Percentiles rank a stretch among this genome's conserved stretches.
Conservation (phyloP, 2,888 invertebrate species). For the Caenorhabditis japonica region DNA sequence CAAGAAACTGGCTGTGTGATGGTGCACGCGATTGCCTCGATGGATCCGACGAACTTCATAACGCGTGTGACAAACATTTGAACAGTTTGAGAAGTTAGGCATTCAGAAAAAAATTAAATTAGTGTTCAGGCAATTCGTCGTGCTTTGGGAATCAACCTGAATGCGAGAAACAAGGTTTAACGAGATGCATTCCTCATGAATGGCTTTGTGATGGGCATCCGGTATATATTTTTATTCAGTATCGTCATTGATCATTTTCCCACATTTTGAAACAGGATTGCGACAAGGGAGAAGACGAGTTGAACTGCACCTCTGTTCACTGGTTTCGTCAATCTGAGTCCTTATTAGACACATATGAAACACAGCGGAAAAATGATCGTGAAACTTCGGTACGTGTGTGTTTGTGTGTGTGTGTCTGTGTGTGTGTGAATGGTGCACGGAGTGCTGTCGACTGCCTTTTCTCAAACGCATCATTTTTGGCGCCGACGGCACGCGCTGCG, state of each 20-base stretch:
- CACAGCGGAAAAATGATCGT: no score
- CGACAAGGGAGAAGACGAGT: slow-evolving; percentile 54
- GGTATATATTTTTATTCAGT: slow-evolving; percentile 7
- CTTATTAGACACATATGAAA: slow-evolving; percentile 29
- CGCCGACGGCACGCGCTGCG: no score
- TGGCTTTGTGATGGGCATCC: slow-evolving; percentile 63
- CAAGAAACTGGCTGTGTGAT: slow-evolving; percentile 57
- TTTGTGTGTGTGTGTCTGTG: no score
- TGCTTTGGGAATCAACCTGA: slow-evolving; percentile 63
- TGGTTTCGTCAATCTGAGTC: slow-evolving; percentile 35
- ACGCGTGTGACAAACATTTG: slow-evolving; percentile 50
- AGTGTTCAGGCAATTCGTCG: slow-evolving; percentile 45
- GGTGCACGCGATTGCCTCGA: slow-evolving; percentile 55
- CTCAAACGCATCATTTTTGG: no score
- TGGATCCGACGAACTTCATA: slow-evolving; percentile 51
- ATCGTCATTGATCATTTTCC: no score
- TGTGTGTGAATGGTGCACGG: no score
- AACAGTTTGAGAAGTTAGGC: slow-evolving; percentile 8
- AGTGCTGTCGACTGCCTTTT: no score
- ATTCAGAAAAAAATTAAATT: background rate
- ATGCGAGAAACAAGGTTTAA: slow-evolving; percentile 47
- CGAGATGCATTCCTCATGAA: slow-evolving; percentile 57
- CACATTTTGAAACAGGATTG: no score
- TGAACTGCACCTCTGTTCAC: slow-evolving; percentile 28
- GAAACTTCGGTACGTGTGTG: no score